phyloP scores from a whole-genome alignment of 2,888 invertebrate species.

The Masnerella sp. region DNA sequence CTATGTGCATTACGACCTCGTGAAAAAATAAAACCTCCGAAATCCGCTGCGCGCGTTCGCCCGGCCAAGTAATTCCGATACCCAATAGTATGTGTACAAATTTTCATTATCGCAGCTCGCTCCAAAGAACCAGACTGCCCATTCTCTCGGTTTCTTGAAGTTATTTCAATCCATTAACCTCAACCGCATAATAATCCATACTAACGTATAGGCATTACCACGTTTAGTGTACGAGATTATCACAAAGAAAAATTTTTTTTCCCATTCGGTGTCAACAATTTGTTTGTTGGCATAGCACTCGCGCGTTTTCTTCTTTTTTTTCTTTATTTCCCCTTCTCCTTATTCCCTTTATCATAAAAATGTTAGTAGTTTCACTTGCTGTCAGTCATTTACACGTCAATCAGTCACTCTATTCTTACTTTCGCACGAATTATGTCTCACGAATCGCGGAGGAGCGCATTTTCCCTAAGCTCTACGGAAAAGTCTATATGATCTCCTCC shows the following conservation, averaged over 20 bases:
- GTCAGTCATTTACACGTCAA: conserved; percentile 62
- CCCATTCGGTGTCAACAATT: conserved; percentile 76
- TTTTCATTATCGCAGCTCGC: conserved; percentile 30
- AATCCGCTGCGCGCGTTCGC: conserved; percentile 41
- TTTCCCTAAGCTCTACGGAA: conserved; percentile 66
- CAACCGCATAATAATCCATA: conserved; percentile 69
- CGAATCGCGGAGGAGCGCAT: conserved; percentile 64
- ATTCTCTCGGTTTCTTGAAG: conserved; percentile 63
- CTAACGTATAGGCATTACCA: conserved; percentile 71
- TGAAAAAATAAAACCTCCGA: conserved; percentile 46
- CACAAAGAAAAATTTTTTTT: conserved; percentile 74
- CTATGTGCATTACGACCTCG: conserved; percentile 30
- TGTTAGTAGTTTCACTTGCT: conserved; percentile 66
- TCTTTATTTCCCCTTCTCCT: conserved; percentile 56
- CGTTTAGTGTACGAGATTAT: conserved; percentile 76
- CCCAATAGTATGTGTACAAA: conserved; percentile 38
- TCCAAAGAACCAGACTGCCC: conserved; percentile 40
- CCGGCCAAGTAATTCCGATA: conserved; percentile 32
- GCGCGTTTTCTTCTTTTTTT: conserved; percentile 63
- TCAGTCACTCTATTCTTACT: conserved; percentile 61
- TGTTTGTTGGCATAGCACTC: conserved; percentile 72
- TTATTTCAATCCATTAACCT: conserved; percentile 66
- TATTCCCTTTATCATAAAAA: conserved; percentile 63
- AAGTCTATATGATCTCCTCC: conserved; percentile 64
- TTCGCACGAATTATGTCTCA: conserved; percentile 61